Evolutionary conservation across 2,113 vertebrate genomes (phyloP).

Genomic region (Loxodonta africana): DNA sequence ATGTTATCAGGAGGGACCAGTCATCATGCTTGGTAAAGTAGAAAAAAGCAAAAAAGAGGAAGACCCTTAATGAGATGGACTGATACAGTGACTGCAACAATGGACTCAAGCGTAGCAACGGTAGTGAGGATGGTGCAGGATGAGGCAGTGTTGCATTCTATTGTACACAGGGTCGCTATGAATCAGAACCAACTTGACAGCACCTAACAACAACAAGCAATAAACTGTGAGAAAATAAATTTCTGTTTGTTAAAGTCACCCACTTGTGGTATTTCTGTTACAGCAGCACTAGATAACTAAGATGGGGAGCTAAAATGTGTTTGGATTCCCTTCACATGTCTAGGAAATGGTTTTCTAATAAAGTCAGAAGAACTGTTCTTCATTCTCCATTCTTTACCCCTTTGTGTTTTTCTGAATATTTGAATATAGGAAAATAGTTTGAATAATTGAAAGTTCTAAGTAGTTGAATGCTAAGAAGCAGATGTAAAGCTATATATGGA

Average conservation of each 20-base stretch:
- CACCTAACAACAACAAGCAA: no score
- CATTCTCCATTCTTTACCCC: not conserved
- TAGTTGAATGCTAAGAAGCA: conserved; percentile 9
- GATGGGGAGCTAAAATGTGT: not conserved
- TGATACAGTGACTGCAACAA: no score
- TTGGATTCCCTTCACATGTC: not conserved
- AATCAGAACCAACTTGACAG: no score
- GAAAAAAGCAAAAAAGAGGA: no score
- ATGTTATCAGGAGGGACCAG: no score
- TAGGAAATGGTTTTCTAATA: conserved; percentile 16
- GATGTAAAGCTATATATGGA: not conserved
- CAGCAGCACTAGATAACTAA: not conserved
- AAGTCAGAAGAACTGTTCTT: not conserved
- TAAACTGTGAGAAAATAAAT: not conserved
- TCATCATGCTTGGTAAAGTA: no score
- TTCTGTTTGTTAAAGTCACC: not conserved
- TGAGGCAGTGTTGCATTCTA: no score
- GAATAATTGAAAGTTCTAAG: not conserved
- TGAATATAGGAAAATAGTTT: conserved; percentile 32
- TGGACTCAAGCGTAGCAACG: no score
- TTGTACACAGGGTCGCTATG: no score
- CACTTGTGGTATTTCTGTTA: not conserved
- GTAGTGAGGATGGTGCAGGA: no score
- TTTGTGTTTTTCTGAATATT: conserved; percentile 31
- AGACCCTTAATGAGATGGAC: no score